These are phyloP conservation scores for Pissodes strobi DNA, from an alignment of 1,140 invertebrate genomes.

Conservation along the genomic window DNA sequence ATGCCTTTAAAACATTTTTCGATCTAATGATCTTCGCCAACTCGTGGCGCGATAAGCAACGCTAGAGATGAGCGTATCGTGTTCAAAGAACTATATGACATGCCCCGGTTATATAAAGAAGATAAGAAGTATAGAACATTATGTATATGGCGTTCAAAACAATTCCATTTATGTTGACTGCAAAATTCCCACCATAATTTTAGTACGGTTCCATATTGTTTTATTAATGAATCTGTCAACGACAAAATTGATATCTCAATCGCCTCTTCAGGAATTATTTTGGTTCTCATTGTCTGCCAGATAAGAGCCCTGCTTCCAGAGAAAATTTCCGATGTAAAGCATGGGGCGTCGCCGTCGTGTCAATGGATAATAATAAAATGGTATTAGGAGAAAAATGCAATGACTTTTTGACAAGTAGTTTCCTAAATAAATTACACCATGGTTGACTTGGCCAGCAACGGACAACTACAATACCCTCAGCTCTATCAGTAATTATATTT, in stretches of 20 bases:
- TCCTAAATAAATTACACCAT: neutral
- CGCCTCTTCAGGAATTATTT: neutral
- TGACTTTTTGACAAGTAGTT: neutral
- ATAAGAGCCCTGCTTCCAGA: too few species aligned
- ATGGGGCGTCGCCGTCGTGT: neutral
- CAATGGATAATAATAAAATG: neutral
- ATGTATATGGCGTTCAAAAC: neutral
- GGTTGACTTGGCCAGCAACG: too few species aligned
- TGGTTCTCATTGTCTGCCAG: too few species aligned
- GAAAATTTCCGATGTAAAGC: neutral
- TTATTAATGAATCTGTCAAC: neutral
- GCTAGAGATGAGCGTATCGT: constrained; percentile 2
- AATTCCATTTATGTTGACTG: neutral
- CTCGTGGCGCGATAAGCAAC: neutral
- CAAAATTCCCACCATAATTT: constrained; percentile 1
- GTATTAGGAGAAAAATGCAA: neutral
- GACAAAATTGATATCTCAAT: neutral
- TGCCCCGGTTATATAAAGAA: neutral
- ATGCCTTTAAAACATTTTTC: neutral
- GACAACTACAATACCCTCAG: too few species aligned
- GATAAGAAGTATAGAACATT: neutral
- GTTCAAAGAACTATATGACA: constrained; percentile 2
- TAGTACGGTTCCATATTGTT: neutral
- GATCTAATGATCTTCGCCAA: neutral
- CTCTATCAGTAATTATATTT: neutral